Evolutionary conservation across 2,113 vertebrate genomes (phyloP).

Genomic region (Laterallus jamaicensis): DNA sequence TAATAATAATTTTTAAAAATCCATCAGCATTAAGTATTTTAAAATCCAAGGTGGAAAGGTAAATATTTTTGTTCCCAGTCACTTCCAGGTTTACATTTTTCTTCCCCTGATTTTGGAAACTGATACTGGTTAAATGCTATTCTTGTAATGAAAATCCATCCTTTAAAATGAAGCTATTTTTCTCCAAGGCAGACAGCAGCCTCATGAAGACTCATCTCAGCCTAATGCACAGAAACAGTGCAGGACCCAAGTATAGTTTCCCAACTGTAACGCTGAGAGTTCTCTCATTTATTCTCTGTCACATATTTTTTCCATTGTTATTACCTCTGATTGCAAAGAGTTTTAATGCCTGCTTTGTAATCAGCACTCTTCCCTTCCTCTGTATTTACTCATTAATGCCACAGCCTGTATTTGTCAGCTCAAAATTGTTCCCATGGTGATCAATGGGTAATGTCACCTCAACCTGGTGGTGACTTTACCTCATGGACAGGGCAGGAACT

Average conservation of each 20-base stretch:
- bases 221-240: background rate
- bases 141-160: background rate
- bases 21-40: background rate
- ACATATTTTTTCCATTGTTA: background rate
- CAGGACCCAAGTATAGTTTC: background rate
- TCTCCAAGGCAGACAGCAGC: background rate
- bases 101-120: background rate
- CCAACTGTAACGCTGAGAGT: background rate
- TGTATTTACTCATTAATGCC: background rate
- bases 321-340: background rate
- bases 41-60: background rate
- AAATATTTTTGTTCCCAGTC: background rate
- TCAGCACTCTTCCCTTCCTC: background rate
- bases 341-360: background rate
- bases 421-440: conserved; percentile 8
- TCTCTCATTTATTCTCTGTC: background rate
- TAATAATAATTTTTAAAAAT: background rate
- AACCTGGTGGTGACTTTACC: background rate
- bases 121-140: background rate
- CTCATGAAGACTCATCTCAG: background rate
- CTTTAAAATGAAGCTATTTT: background rate
- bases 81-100: background rate
- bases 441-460: background rate
- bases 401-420: background rate
- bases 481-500: background rate